These are phyloP conservation scores for Synaphobranchus kaupii DNA, from an alignment of 2,797 vertebrate genomes.

Conservation along the genomic window DNA sequence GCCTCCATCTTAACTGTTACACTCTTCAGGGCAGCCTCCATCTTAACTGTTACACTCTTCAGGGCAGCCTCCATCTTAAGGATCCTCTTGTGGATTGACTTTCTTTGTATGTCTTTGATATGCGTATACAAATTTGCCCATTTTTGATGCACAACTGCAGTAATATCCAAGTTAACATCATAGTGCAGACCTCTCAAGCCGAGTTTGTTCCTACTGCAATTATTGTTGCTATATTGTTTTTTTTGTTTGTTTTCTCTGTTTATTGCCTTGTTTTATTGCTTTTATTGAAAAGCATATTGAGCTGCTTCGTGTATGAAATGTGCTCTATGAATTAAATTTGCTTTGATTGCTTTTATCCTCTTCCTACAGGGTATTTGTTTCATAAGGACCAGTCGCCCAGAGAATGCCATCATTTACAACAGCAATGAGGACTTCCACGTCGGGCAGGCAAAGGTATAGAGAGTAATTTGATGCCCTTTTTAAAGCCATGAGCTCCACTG, in stretches of 20 bases:
- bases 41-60: too few species aligned
- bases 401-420: conserved; percentile 86
- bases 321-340: too few species aligned
- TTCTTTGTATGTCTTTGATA: background rate
- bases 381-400: conserved; percentile 91
- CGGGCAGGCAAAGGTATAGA: conserved; percentile 88
- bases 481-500: background rate
- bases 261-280: too few species aligned
- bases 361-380: conserved; percentile 87
- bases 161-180: background rate
- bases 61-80: too few species aligned
- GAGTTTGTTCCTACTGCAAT: background rate
- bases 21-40: too few species aligned
- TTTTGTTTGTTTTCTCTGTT: too few species aligned
- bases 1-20: too few species aligned
- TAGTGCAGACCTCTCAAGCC: background rate
- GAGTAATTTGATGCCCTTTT: background rate
- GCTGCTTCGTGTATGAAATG: too few species aligned
- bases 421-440: conserved; percentile 92
- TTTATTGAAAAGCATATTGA: too few species aligned
- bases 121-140: background rate
- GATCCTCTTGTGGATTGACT: background rate
- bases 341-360: too few species aligned
- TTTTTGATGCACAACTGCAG: background rate
- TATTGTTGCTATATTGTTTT: too few species aligned